Evolutionary conservation across 2,888 invertebrate genomes (phyloP).

Genomic region (Acrobasis suavella): DNA sequence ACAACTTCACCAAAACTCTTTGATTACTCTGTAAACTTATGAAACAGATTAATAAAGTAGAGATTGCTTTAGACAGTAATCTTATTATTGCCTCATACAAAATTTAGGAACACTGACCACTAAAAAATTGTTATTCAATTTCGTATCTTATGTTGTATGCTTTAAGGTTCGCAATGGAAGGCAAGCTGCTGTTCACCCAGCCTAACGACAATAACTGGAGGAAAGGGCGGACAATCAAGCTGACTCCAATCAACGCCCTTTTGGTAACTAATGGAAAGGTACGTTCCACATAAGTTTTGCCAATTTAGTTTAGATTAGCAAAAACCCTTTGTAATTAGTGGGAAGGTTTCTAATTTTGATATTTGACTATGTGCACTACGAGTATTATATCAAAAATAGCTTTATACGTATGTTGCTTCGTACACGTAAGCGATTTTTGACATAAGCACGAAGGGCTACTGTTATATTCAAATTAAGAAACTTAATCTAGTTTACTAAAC

Average conservation of each 20-base stretch:
- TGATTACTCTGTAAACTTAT: conserved; percentile 5
- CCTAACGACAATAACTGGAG: conserved; percentile 96
- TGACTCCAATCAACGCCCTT: conserved; percentile 93
- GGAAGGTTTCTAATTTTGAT: too few relatives aligned
- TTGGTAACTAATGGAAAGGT: conserved; percentile 97
- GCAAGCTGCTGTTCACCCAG: conserved; percentile 92
- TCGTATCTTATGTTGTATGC: conserved; percentile 35
- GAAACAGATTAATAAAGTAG: conserved; percentile 4
- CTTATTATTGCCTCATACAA: conserved; percentile 9
- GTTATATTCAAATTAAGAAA: too few relatives aligned
- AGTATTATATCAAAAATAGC: too few relatives aligned
- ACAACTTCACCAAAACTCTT: neutral
- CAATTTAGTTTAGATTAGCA: conserved; percentile 1
- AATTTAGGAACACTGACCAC: conserved; percentile 8
- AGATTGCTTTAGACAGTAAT: conserved; percentile 10
- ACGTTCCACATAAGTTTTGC: conserved; percentile 37
- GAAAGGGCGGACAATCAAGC: conserved; percentile 93
- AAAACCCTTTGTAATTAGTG: too few relatives aligned
- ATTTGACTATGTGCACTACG: too few relatives aligned
- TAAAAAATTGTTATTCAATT: conserved; percentile 29
- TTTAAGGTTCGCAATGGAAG: conserved; percentile 91
- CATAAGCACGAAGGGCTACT: too few relatives aligned
- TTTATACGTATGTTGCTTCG: too few relatives aligned
- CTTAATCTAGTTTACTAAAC: too few relatives aligned
- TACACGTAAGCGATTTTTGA: too few relatives aligned